phyloP scores from a whole-genome alignment of 2,113 vertebrate genomes.

The Podarcis muralis region DNA sequence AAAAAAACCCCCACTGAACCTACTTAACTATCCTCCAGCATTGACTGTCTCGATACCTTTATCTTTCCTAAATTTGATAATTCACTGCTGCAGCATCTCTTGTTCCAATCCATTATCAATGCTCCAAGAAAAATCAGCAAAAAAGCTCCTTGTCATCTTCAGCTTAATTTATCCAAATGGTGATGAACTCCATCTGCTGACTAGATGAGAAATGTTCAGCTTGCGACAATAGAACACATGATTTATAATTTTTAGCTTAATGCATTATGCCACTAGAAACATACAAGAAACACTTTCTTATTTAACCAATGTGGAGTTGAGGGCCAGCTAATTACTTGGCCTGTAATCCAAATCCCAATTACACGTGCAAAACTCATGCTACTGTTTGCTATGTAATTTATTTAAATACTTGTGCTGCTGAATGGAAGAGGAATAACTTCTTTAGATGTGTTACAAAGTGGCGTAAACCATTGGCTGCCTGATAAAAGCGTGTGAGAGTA shows the following conservation, averaged over 20 bases:
- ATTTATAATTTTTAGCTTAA: constrained; percentile 12
- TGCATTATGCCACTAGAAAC: constrained; percentile 14
- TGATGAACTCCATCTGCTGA: constrained; percentile 20
- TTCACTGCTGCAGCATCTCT: constrained; percentile 19
- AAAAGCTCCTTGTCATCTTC: background rate
- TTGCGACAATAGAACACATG: background rate
- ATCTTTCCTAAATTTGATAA: background rate
- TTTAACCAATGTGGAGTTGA: constrained; percentile 28
- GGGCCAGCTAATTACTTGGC: constrained; percentile 35
- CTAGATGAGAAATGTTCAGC: constrained; percentile 13
- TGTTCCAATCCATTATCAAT: constrained; percentile 36
- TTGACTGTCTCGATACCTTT: background rate
- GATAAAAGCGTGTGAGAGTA: constrained; percentile 6
- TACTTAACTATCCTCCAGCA: background rate
- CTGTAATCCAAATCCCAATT: background rate
- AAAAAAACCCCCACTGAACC: too few relatives aligned
- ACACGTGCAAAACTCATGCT: background rate
- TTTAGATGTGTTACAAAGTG: background rate
- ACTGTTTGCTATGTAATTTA: background rate
- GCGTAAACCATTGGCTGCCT: constrained; percentile 30
- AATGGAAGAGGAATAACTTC: background rate
- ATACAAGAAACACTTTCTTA: constrained; percentile 37
- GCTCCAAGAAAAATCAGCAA: background rate
- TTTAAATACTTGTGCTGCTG: constrained; percentile 26
- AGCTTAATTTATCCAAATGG: constrained; percentile 4